These are phyloP conservation scores for Manis javanica DNA, from an alignment of 2,797 vertebrate species.

Conservation along the genomic window DNA sequence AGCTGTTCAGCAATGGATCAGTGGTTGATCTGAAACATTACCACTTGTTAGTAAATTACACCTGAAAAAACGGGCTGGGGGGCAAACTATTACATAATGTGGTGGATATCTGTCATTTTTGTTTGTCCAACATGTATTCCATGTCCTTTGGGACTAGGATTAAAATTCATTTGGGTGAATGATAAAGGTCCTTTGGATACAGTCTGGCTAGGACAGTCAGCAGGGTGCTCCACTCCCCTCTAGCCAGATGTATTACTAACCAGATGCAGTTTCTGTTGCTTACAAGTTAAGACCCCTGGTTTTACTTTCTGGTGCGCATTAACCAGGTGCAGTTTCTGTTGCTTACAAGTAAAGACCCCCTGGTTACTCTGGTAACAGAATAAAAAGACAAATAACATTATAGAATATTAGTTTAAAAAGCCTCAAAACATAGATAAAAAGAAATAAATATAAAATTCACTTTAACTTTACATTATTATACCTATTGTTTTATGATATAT, in stretches of 20 bases:
- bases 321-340: slow-evolving; percentile 52
- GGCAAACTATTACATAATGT: background rate
- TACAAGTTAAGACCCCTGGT: background rate
- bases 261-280: slow-evolving; percentile 54
- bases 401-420: slow-evolving; percentile 1
- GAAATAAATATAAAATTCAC: background rate
- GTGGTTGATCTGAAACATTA: background rate
- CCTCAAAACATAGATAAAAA: background rate
- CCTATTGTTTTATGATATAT: background rate
- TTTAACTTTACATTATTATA: slow-evolving; percentile 6
- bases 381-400: background rate
- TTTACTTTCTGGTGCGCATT: background rate
- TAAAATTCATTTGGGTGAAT: background rate
- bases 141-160: background rate
- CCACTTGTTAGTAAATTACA: background rate
- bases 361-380: background rate
- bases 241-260: background rate
- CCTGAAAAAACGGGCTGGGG: background rate
- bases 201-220: background rate
- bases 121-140: background rate
- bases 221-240: background rate
- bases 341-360: background rate
- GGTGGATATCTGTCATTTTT: background rate
- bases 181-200: background rate
- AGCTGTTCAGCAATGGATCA: background rate